These are phyloP conservation scores for Drosophila anomalipes DNA, from an alignment of 2,888 invertebrate species.

Conservation along the genomic window DNA sequence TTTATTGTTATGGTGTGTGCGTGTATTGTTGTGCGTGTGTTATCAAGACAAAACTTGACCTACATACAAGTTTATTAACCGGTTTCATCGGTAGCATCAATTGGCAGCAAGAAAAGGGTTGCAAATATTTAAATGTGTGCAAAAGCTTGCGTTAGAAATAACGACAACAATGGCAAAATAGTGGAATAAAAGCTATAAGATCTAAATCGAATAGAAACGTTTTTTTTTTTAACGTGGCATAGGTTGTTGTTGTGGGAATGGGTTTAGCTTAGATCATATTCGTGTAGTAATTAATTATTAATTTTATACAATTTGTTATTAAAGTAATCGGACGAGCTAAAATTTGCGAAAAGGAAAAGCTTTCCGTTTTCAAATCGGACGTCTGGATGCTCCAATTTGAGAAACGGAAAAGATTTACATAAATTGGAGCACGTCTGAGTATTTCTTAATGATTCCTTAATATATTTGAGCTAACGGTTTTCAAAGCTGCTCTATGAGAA, in stretches of 20 bases:
- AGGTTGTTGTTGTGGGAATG: neutral
- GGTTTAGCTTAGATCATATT: neutral
- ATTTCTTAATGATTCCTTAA: neutral
- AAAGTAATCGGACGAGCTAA: neutral
- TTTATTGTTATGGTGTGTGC: conserved; percentile 48
- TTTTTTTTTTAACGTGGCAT: neutral
- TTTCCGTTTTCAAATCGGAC: too few relatives aligned
- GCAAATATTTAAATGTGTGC: conserved; percentile 45
- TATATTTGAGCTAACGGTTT: neutral
- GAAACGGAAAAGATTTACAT: neutral
- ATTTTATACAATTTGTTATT: neutral
- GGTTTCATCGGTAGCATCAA: conserved; percentile 64
- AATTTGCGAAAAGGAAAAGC: neutral
- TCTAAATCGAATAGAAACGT: neutral
- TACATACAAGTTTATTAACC: conserved; percentile 83
- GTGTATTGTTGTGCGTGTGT: conserved; percentile 42
- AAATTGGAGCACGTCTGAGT: neutral
- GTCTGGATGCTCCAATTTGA: too few relatives aligned
- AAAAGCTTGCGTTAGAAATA: conserved; percentile 37
- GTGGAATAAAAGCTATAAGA: neutral
- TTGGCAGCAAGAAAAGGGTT: conserved; percentile 52
- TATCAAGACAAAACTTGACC: conserved; percentile 84
- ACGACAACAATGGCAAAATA: conserved; percentile 2
- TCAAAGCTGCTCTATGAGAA: neutral
- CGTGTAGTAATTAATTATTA: neutral